These are phyloP conservation scores for Zaprionus kolodkinae DNA, from an alignment of 1,140 invertebrate species.

Conservation along the genomic window DNA sequence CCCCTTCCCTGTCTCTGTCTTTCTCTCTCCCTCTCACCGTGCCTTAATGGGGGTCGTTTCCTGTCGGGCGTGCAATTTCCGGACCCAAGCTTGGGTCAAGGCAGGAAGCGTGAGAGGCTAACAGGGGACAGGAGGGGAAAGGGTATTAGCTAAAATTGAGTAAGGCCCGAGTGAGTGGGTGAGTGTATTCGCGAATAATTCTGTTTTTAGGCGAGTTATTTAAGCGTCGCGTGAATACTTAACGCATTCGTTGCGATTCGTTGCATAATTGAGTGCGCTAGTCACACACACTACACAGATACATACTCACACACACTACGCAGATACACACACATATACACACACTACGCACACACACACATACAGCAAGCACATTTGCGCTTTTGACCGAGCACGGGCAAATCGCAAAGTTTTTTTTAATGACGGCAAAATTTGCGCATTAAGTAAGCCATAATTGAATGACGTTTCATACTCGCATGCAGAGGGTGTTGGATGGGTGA, in stretches of 20 bases:
- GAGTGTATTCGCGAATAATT: constrained; percentile 4
- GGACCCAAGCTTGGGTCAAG: too few relatives aligned
- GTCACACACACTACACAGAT: not conserved
- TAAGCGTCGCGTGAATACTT: not conserved
- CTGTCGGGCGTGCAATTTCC: constrained; percentile 69
- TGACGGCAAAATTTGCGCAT: constrained; percentile 70
- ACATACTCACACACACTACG: not conserved
- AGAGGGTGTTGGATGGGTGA: not conserved
- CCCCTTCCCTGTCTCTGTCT: not conserved
- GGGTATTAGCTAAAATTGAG: not conserved
- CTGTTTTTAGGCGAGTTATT: not conserved
- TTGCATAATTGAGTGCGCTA: not conserved
- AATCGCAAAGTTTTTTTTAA: constrained; percentile 49
- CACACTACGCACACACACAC: not conserved
- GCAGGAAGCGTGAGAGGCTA: not conserved
- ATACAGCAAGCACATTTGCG: constrained; percentile 5
- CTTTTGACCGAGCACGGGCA: not conserved
- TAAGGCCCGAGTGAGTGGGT: not conserved
- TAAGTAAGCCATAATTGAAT: constrained; percentile 76
- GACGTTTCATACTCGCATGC: constrained; percentile 46
- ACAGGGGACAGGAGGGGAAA: not conserved
- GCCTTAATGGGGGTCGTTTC: constrained; percentile 59
- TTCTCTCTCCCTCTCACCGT: not conserved
- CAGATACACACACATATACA: constrained; percentile 1
- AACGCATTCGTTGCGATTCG: not conserved